Base-by-base conservation (phyloP, 1,140 invertebrate genomes). In the Drosophila albomicans region DNA sequence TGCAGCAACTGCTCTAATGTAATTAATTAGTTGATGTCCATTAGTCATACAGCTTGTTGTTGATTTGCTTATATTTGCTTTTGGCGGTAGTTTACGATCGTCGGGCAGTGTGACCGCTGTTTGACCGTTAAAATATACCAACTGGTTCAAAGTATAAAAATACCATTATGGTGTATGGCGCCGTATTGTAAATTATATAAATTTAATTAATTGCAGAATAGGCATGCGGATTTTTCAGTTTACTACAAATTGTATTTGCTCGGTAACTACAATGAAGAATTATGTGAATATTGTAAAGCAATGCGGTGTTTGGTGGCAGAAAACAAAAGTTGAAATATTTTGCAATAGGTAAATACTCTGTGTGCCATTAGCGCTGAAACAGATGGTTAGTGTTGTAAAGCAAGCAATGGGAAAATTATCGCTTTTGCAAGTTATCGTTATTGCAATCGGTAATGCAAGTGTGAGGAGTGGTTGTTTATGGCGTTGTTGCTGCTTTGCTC, bases 401-500 rank as follows among this genome's bases (percentile, higher is more conserved):
- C 25, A 10, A 1, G 5, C 6, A 3, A 35, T 73, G 43, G 28
- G 2, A 1, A 32, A 65, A 3, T 48, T n/a, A 71, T 58, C 20
- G 69, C 30, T 61, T 59, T 38, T 32, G 58, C 13, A 15, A 30
- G 5, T 49, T 51, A 51, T 51, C 20, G 48, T 46, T 46, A 67
- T 73, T 38, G 70, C 30, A 46, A 73, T 46, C 38, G 63, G 15
- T 4, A 16, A 16, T 43, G 10, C 16, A 45, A 54, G 56, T 68
- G 49, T 65, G 25, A 69, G 84, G 84, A 87, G 84, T 85, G 82
- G 78, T 88, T 88, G 58, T 80, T 74, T 63, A 58, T 82, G 57
- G 46, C 66, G 38, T 65, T 65, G 61, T 74, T 62, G 48, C 8
- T 69, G 35, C 30, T 61, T 72, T 78, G 38, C 28, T 62, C 63